Evolutionary conservation across 2,797 vertebrate species (phyloP).

Genomic region (Tenualosa ilisha): DNA sequence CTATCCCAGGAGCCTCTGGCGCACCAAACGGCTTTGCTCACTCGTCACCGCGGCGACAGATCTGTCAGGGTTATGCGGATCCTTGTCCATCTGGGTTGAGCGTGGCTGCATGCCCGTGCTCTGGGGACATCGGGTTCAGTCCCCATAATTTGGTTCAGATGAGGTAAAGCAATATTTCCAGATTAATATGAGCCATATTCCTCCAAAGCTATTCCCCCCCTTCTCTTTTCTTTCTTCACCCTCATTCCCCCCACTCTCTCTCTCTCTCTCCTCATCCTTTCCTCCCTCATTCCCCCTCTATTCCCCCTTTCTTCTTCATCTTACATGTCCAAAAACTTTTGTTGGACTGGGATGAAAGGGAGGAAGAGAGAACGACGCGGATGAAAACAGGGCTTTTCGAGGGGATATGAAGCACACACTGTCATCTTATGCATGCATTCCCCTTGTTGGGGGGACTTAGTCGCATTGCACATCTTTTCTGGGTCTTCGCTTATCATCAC

Average conservation of each 20-base stretch:
- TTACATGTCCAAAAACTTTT: constrained; percentile 72
- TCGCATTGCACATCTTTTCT: constrained; percentile 40
- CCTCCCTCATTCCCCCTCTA: constrained; percentile 52
- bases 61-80: constrained; percentile 59
- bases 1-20: constrained; percentile 33
- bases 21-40: constrained; percentile 59
- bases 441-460: constrained; percentile 3
- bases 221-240: constrained; percentile 50
- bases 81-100: constrained; percentile 73
- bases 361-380: constrained; percentile 48
- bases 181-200: constrained; percentile 82
- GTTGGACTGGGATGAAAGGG: constrained; percentile 74
- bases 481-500: constrained; percentile 28
- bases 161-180: constrained; percentile 79
- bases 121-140: constrained; percentile 75
- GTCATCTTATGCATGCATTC: not conserved
- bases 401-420: not conserved
- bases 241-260: constrained; percentile 20
- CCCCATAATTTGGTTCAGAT: constrained; percentile 81
- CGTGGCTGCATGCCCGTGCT: constrained; percentile 68
- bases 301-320: constrained; percentile 53
- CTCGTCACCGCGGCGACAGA: constrained; percentile 68
- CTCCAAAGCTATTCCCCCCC: constrained; percentile 68
- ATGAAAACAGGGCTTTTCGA: constrained; percentile 46
- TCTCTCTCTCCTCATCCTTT: constrained; percentile 58